Conservation (phyloP, 2,113 vertebrate genomes). For the Falcunculus frontatus region DNA sequence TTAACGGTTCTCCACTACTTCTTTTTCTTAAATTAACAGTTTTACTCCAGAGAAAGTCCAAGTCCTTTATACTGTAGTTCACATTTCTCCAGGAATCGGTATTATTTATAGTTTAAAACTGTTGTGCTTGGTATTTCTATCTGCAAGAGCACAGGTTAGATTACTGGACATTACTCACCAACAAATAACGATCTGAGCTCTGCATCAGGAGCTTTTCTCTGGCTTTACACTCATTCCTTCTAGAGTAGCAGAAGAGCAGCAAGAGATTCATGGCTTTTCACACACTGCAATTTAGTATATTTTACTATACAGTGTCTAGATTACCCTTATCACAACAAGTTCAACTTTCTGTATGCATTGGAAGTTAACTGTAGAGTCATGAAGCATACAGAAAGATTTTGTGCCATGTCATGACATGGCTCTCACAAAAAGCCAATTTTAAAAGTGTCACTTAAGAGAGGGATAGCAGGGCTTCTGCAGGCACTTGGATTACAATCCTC, state of each 20-base stretch:
- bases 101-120: slow-evolving; percentile 42
- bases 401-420: background rate
- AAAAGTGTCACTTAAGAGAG: background rate
- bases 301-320: background rate
- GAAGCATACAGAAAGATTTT: background rate
- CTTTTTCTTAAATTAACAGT: slow-evolving; percentile 13
- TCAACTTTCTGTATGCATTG: background rate
- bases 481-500: background rate
- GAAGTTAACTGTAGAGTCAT: background rate
- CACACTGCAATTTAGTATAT: background rate
- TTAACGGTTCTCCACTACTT: background rate
- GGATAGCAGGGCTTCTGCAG: background rate
- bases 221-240: background rate
- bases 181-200: slow-evolving; percentile 21
- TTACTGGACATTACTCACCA: slow-evolving; percentile 49
- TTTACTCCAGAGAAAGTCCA: background rate
- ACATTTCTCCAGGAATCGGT: slow-evolving; percentile 14
- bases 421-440: background rate
- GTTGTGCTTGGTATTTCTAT: background rate
- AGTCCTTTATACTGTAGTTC: slow-evolving; percentile 12
- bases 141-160: slow-evolving; percentile 21
- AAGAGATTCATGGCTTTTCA: background rate
- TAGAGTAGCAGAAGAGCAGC: background rate
- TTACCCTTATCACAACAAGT: background rate
- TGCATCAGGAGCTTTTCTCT: background rate